phyloP scores from a whole-genome alignment of 2,113 vertebrate species.

The Mormyrus lacerda region DNA sequence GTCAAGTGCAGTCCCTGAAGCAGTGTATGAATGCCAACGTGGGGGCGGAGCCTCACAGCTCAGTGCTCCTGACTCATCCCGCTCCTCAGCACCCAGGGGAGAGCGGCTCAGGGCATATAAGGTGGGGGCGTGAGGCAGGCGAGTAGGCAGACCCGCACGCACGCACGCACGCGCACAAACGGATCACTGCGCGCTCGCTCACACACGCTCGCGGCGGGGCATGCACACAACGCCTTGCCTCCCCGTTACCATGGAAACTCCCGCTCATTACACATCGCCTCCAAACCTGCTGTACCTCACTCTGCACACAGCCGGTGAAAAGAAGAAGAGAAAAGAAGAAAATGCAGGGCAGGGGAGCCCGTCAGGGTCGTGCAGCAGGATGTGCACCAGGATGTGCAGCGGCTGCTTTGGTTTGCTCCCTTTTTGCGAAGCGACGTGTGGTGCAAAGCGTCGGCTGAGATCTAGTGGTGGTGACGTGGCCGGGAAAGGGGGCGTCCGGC shows the following conservation, averaged over 20 bases:
- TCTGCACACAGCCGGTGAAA: neutral
- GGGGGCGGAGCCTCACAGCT: neutral
- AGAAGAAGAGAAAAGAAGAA: neutral
- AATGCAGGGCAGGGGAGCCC: neutral
- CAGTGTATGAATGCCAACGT: neutral
- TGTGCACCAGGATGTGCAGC: neutral
- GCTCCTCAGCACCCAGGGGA: neutral
- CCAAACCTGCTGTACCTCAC: neutral
- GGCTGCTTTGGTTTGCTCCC: neutral
- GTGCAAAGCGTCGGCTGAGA: neutral
- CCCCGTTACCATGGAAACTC: neutral
- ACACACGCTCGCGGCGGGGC: neutral
- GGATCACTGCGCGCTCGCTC: slow-evolving; percentile 7
- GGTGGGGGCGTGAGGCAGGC: neutral
- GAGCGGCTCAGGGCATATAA: neutral
- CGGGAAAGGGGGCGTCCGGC: neutral
- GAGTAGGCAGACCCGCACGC: neutral
- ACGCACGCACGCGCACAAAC: neutral
- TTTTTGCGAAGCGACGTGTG: neutral
- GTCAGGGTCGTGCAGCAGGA: neutral
- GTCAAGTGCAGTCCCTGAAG: neutral
- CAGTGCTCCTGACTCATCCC: neutral
- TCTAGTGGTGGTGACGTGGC: neutral
- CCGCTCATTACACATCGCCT: slow-evolving; percentile 13
- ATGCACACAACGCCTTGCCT: neutral